phyloP scores from a whole-genome alignment of 1,140 invertebrate genomes.

The fruit fly (Drosophila melanogaster) region Release_6_plus_ISO1_MT NT_037436.4:9398501-9399000 shows the following conservation, averaged over 20 bases:
- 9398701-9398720: not conserved
- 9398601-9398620: not conserved
- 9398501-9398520: slow-evolving; percentile 83
- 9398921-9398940: slow-evolving; percentile 37
- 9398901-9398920: slow-evolving; percentile 71
- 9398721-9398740: not conserved
- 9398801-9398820: slow-evolving; percentile 70
- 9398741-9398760: slow-evolving; percentile 37
- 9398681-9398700: slow-evolving; percentile 21
- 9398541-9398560: slow-evolving; percentile 83
- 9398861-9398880: slow-evolving; percentile 61
- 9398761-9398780: slow-evolving; percentile 41
- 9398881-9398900: slow-evolving; percentile 54
- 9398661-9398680: slow-evolving; percentile 10
- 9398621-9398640: not conserved
- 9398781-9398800: slow-evolving; percentile 29
- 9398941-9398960: slow-evolving; percentile 40
- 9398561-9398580: slow-evolving; percentile 80
- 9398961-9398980: slow-evolving; percentile 40
- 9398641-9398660: slow-evolving; percentile 37
- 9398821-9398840: slow-evolving; percentile 53
- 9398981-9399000: slow-evolving; percentile 47
- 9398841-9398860: slow-evolving; percentile 65
- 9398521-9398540: slow-evolving; percentile 81
- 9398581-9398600: slow-evolving; percentile 58